These are phyloP conservation scores for Elymnias hypermnestra DNA, from an alignment of 1,140 invertebrate species.

Conservation along the genomic window DNA sequence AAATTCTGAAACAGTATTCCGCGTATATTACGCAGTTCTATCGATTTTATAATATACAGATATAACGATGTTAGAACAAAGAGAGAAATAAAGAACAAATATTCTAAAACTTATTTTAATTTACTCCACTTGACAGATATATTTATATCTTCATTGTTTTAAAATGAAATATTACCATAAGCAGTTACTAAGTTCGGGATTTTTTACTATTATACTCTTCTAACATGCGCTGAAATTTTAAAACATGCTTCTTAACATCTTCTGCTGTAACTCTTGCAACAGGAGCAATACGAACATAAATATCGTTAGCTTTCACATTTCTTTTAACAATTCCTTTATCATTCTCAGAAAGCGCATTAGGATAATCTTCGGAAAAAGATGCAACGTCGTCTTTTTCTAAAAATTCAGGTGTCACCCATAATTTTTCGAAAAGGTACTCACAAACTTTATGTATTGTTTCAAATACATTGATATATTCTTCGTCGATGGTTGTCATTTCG, in stretches of 20 bases:
- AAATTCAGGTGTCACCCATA: constrained; percentile 35
- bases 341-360: constrained; percentile 1
- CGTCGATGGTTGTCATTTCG: constrained; percentile 1
- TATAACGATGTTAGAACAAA: too few relatives aligned
- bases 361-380: constrained; percentile 18
- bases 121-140: too few relatives aligned
- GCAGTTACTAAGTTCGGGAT: too few relatives aligned
- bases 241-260: constrained; percentile 27
- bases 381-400: constrained; percentile 34
- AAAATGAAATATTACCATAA: too few relatives aligned
- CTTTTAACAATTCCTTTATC: constrained; percentile 1
- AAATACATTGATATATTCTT: constrained; percentile 32
- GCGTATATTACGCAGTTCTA: too few relatives aligned
- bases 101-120: too few relatives aligned
- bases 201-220: constrained; percentile 26
- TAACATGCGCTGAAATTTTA: constrained; percentile 26
- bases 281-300: neutral
- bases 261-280: constrained; percentile 16
- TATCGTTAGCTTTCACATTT: neutral
- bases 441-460: constrained; percentile 32
- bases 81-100: too few relatives aligned
- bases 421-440: constrained; percentile 30
- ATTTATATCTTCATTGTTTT: too few relatives aligned
- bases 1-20: too few relatives aligned
- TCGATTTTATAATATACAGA: too few relatives aligned